Base-by-base conservation (phyloP, 2,888 invertebrate species). In the Platycnemis pennipes region DNA sequence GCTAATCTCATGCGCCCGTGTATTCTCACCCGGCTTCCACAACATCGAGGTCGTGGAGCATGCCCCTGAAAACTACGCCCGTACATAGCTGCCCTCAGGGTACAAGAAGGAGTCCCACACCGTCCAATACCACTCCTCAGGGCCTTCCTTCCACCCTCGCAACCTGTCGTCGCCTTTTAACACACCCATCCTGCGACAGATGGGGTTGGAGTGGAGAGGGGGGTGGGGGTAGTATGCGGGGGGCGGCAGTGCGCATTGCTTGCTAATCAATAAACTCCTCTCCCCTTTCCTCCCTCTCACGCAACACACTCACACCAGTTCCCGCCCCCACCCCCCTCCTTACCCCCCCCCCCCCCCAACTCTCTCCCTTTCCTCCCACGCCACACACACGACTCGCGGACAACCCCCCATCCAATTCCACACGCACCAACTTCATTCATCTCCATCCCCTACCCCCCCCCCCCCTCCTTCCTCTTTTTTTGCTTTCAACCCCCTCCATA, bases 251-350 rank as follows among this genome's bases (percentile, higher is more conserved):
- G 77, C 37, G 77, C 77, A 77, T 37, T 77, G 77, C 77, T 77
- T 77, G 77, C 77, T 77, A 77, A 77, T 77, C 77, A 77, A 77
- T 77, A 77, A 31, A 77, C 37, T 63, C 63, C 63, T 26, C 63
- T 63, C 26, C 22, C 63, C 26, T 37, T 5, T 11, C 37, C 77
- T 26, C 13, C 37, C 13, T 77, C 77, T 31, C 49, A 16, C 49
- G 11, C 49, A n/a, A 16, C 49, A 19, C 49, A 49, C 49, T 49
- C 49, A 49, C 49, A 49, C 19, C 11, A 11, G 19, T 26, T 13
- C 77, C 19, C 77, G n/a, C 77, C 77, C 77, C 2, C 77, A 26
- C 26, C 87, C 44, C 44, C 87, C 45, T 45, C 45, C 77, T 1
- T 37, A 8, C 22, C 4, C 77, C 2, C 37, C 5, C 37, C 31